Base-by-base conservation (phyloP, 2,888 invertebrate genomes). In the Volucella bombylans region DNA sequence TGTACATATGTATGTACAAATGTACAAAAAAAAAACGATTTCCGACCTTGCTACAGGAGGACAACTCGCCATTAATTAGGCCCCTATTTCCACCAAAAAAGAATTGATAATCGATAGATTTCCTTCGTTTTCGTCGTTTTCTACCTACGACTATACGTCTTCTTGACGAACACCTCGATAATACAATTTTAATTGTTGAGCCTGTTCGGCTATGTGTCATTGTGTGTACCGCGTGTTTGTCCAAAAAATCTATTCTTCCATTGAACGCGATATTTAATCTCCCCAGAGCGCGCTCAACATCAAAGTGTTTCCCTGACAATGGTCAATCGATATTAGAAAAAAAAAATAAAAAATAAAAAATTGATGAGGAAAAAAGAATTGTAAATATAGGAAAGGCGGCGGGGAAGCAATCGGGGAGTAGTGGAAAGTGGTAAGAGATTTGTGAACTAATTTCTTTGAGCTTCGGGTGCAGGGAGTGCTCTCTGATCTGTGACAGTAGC, bases 181-280 rank as follows among this genome's bases (percentile, higher is more conserved):
- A 78, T 69, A 78, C 78, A 78, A 78, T 78, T 78, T 78, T 78
- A 78, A 71, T 71, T 78, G 78, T 71, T 49, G 31, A 64, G 69
- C 64, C 55, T 55, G 64, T 71, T 78, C 49, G 12, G 15, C 74
- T 65, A 65, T 59, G 41, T 55, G 76, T 62, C 54, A 69, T 69
- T 78, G 69, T 69, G 31, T 31, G 41, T 31, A 49, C 55, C 62
- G 54, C 69, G 41, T 69, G 69, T 78, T 78, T 71, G 78, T 69
- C 69, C 55, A 77, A 77, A 77, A 71, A 78, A 78, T 62, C 62
- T 4, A 78, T 78, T 62, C 62, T 64, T 57, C 64, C 69, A 64
- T 64, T 55, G 62, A 77, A 45, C 69, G 47, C 39, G 68, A n/a
- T 39, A 50, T 65, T 57, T 71, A 65, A 71, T 79, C 78, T 64